Evolutionary conservation across 1,140 invertebrate species (phyloP).

Genomic region (Drosophila sturtevanti): DNA sequence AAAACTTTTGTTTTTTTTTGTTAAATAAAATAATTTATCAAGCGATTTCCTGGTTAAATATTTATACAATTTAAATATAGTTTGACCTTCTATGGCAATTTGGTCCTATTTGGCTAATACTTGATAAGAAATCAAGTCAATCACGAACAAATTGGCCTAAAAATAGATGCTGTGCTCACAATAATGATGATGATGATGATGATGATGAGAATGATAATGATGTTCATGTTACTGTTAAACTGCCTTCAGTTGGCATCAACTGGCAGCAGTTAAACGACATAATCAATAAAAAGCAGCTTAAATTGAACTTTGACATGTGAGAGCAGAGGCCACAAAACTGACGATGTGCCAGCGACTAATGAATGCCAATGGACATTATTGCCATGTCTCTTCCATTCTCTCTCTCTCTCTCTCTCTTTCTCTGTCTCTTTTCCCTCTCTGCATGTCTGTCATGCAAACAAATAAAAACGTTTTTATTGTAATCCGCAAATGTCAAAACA

Average conservation of each 20-base stretch:
- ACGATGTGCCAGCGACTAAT: slow-evolving; percentile 63
- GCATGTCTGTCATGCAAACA: slow-evolving; percentile 59
- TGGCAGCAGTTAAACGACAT: slow-evolving; percentile 33
- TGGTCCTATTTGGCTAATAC: not conserved
- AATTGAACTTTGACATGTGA: slow-evolving; percentile 71
- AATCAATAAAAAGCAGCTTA: slow-evolving; percentile 65
- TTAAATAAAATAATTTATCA: slow-evolving; percentile 23
- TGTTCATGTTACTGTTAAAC: slow-evolving; percentile 1
- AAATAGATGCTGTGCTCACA: slow-evolving; percentile 2
- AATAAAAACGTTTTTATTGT: slow-evolving; percentile 79
- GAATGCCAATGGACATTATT: slow-evolving; percentile 58
- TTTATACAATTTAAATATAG: slow-evolving; percentile 8
- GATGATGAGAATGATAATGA: not conserved
- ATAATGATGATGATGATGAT: not conserved
- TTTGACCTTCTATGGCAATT: not conserved
- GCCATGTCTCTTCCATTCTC: not conserved
- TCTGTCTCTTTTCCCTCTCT: not conserved
- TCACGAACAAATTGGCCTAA: not conserved
- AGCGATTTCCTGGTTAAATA: not conserved
- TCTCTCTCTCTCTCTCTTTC: slow-evolving; percentile 12
- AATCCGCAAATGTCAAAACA: slow-evolving; percentile 72
- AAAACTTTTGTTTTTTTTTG: slow-evolving; percentile 19
- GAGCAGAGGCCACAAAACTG: slow-evolving; percentile 18
- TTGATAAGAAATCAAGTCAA: not conserved
- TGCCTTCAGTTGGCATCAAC: not conserved